A percentile compares a stretch with the other conserved stretches of the same genome.
phyloP scores from a whole-genome alignment of 2,888 invertebrate genomes.

The Papilio demoleus region DNA sequence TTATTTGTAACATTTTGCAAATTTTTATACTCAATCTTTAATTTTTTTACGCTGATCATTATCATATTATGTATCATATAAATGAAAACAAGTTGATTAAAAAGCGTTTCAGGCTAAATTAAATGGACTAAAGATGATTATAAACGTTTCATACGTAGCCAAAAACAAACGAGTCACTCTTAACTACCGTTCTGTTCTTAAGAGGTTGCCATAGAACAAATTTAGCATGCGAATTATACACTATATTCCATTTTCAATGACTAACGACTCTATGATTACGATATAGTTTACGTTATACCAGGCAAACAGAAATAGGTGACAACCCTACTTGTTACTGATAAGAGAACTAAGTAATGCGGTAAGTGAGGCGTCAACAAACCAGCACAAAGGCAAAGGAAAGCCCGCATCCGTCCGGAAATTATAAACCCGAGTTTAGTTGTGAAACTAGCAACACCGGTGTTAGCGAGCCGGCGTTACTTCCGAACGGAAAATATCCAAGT shows the following conservation, averaged over 20 bases:
- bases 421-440: conserved; percentile 44
- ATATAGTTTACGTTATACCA: neutral
- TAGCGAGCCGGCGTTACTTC: conserved; percentile 51
- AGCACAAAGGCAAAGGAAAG: conserved; percentile 47
- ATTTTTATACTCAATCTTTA: neutral
- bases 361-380: conserved; percentile 25
- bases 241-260: too few species aligned
- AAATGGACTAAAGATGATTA: too few species aligned
- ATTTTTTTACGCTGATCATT: too few species aligned
- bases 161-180: too few species aligned
- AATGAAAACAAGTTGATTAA: too few species aligned
- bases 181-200: too few species aligned
- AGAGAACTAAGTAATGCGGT: conserved; percentile 35
- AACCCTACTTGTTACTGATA: conserved; percentile 25
- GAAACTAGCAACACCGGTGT: conserved; percentile 50
- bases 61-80: too few species aligned
- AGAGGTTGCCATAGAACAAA: too few species aligned
- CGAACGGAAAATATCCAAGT: conserved; percentile 60
- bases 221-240: too few species aligned
- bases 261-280: too few species aligned
- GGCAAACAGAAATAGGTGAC: neutral
- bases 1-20: neutral
- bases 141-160: too few species aligned
- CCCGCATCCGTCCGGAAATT: conserved; percentile 54
- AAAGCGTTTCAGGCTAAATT: too few species aligned